Percentiles rank a stretch among this genome's conserved stretches.
phyloP scores from a whole-genome alignment of 2,113 vertebrate genomes.

The Pygathrix nemaeus region DNA sequence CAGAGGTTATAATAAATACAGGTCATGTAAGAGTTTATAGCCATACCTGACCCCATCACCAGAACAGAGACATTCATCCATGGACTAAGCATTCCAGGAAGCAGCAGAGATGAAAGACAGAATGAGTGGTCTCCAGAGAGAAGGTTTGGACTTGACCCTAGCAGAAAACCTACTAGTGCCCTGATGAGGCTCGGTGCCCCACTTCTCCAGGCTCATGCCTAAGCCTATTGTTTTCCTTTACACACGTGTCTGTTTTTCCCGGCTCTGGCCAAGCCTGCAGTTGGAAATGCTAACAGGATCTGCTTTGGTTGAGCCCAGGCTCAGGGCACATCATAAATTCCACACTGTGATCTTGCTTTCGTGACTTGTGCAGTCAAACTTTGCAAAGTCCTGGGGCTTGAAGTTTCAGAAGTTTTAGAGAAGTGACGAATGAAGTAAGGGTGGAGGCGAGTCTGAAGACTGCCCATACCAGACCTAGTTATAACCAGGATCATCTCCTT shows the following conservation, averaged over 20 bases:
- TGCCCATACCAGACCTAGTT: not conserved
- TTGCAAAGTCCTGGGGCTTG: not conserved
- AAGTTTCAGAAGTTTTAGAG: slow-evolving; percentile 16
- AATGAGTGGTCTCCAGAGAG: not conserved
- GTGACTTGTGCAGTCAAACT: not conserved
- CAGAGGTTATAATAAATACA: not conserved
- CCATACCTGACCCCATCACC: not conserved
- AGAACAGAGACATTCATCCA: not conserved
- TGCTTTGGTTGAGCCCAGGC: not conserved
- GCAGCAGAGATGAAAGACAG: not conserved
- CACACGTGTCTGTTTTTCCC: not conserved
- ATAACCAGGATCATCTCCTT: not conserved
- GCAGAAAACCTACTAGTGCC: not conserved
- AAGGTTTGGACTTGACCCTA: not conserved
- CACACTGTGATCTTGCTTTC: not conserved
- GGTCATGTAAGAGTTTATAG: not conserved
- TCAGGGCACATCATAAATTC: not conserved
- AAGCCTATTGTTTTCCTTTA: not conserved
- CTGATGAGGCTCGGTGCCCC: not conserved
- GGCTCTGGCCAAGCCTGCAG: not conserved
- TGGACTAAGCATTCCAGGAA: not conserved
- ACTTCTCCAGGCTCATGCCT: not conserved
- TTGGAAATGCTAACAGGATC: not conserved
- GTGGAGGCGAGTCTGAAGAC: not conserved
- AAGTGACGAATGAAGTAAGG: not conserved